Evolutionary conservation across 2,113 vertebrate species (phyloP).

Genomic region (Puntigrus tetrazona): DNA sequence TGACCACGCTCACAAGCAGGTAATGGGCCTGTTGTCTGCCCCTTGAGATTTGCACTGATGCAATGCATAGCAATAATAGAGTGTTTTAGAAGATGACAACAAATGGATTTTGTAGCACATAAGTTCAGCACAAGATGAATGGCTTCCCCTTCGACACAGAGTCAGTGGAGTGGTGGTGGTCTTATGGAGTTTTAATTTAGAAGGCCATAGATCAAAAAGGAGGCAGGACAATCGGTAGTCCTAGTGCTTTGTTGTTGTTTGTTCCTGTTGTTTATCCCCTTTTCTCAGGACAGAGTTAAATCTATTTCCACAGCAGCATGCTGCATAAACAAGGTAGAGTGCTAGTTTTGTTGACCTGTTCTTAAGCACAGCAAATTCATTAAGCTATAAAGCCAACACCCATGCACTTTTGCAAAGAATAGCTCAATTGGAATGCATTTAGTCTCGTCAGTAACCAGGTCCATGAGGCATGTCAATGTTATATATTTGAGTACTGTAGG

Average conservation of each 20-base stretch:
- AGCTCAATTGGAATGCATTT: not conserved
- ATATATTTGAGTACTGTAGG: not conserved
- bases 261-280: slow-evolving; percentile 23
- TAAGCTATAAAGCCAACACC: not conserved
- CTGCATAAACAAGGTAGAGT: not conserved
- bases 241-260: slow-evolving; percentile 23
- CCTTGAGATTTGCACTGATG: not conserved
- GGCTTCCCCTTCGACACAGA: not conserved
- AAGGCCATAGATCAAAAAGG: slow-evolving; percentile 20
- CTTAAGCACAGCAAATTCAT: not conserved
- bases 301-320: not conserved
- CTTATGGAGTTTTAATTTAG: slow-evolving; percentile 41
- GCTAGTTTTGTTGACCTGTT: slow-evolving; percentile 18
- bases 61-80: slow-evolving; percentile 19
- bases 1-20: slow-evolving; percentile 98
- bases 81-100: slow-evolving; percentile 30
- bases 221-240: slow-evolving; percentile 30
- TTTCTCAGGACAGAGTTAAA: not conserved
- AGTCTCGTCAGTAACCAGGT: not conserved
- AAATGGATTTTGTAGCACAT: slow-evolving; percentile 1
- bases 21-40: slow-evolving; percentile 61
- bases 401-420: not conserved
- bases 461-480: not conserved
- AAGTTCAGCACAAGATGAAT: slow-evolving; percentile 19
- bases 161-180: not conserved